Evolutionary conservation across 2,888 invertebrate species (phyloP), one percentile per base, ranked within the genome.

Genomic region (Lasioglossum oenotherae): DNA sequence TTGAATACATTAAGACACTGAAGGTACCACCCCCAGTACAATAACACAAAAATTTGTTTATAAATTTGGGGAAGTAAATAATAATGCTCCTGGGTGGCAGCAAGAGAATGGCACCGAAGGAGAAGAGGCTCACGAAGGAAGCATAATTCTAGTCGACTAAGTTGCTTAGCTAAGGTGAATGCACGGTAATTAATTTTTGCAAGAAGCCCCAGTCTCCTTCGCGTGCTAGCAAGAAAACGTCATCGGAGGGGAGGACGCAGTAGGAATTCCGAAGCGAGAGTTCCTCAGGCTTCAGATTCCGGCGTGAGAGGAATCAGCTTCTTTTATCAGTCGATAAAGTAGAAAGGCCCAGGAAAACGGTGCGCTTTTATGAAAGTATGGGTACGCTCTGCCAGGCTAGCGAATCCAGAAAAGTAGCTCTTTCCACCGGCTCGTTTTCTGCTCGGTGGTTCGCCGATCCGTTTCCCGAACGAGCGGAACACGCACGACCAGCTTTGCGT

Each of bases 281-380:
- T 60, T 60, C 27, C 16, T 16, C 67, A 19, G 31, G 49, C 2
- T 8, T 49, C 8, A 23, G 49, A 49, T 49, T 49, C 49, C 19
- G 31, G 31, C 16, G 35, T 19, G 31, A 19, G 35, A 23, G 38
- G 69, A 69, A 19, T 35, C 69, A 23, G 38, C 38, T 69, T 23
- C 23, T 38, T 35, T 23, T 69, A 31, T 69, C 69, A 12, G 2
- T 35, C 53, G 10, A n/a, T 23, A 38, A 27, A 57, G 57, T 77
- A 78, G 82, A 78, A 81, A 81, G 77, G 57, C 31, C 57, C 41
- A 57, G 74, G 79, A 77, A 60, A 85, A 74, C 80, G 64, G 57
- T 38, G 77, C 14, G 38, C 44, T 71, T 84, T 80, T 35, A 46
- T 74, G 77, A 84, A 84, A 86, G 78, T 67, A 19, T 49, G 60